phyloP scores from a whole-genome alignment of 2,888 invertebrate species.

The Chrysina gloriosa region DNA sequence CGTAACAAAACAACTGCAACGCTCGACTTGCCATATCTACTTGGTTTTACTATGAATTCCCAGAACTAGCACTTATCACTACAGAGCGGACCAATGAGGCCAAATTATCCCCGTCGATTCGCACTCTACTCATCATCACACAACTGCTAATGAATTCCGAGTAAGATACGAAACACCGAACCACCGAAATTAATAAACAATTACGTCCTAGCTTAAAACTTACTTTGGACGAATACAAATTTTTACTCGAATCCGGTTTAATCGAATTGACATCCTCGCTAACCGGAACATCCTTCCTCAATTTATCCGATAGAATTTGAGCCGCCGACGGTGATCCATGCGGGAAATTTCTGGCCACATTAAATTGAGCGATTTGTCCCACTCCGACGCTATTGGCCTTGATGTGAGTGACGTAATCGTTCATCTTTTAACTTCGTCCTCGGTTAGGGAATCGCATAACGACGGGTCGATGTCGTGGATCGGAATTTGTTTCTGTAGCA shows the following conservation, averaged over 20 bases:
- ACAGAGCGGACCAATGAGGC: no score
- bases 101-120: no score
- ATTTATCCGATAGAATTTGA: conserved; percentile 54
- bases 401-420: conserved; percentile 63
- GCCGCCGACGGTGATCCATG: conserved; percentile 47
- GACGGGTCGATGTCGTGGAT: conserved; percentile 82
- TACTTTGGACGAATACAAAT: conserved; percentile 37
- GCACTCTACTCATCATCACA: no score
- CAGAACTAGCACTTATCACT: no score
- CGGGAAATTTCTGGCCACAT: conserved; percentile 46
- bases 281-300: conserved; percentile 54
- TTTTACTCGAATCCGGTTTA: conserved; percentile 48
- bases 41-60: no score
- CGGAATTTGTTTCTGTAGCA: conserved; percentile 86
- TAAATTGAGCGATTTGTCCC: conserved; percentile 59
- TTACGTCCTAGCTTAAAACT: neutral
- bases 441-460: conserved; percentile 69
- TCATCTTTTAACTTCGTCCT: conserved; percentile 62
- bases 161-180: neutral
- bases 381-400: conserved; percentile 62
- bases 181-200: neutral
- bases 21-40: no score
- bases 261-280: conserved; percentile 58
- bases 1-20: no score
- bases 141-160: no score